phyloP scores from a whole-genome alignment of 2,113 vertebrate species.

The Cygnus atratus region DNA sequence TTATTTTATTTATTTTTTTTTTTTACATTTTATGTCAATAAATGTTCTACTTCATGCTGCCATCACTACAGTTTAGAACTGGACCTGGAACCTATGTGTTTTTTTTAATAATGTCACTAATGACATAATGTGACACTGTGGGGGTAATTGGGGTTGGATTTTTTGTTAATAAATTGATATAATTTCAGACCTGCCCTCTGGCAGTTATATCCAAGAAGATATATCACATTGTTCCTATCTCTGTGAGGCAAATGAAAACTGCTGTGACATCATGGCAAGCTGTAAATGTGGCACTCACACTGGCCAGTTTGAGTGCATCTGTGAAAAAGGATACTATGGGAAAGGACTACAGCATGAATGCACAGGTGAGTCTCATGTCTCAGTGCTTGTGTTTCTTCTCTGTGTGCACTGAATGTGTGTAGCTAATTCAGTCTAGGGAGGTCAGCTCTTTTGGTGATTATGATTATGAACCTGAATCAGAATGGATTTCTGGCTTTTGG shows the following conservation, averaged over 20 bases:
- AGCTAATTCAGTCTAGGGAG: background rate
- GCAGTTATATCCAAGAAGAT: conserved; percentile 95
- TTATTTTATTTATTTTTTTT: background rate
- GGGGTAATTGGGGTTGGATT: background rate
- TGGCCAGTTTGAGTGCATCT: conserved; percentile 97
- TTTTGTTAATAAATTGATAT: background rate
- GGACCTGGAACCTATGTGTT: background rate
- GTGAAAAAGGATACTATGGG: conserved; percentile 94
- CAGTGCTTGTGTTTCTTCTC: background rate
- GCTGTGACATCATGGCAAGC: conserved; percentile 96
- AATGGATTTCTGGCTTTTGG: background rate
- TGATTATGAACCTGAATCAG: background rate
- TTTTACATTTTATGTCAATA: background rate
- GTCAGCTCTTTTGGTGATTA: background rate
- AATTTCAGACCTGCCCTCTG: conserved; percentile 89
- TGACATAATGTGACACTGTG: background rate
- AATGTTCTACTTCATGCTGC: background rate
- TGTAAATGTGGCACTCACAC: conserved; percentile 96
- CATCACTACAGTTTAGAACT: background rate
- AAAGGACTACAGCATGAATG: conserved; percentile 94
- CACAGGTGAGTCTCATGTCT: conserved; percentile 79
- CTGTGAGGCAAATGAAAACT: conserved; percentile 86
- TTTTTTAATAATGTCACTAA: background rate
- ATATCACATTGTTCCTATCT: conserved; percentile 86
- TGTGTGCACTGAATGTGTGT: background rate